Evolutionary conservation across 1,140 invertebrate species (phyloP), one percentile per base, ranked within the genome.

Genomic region (Drosophila sp.): DNA sequence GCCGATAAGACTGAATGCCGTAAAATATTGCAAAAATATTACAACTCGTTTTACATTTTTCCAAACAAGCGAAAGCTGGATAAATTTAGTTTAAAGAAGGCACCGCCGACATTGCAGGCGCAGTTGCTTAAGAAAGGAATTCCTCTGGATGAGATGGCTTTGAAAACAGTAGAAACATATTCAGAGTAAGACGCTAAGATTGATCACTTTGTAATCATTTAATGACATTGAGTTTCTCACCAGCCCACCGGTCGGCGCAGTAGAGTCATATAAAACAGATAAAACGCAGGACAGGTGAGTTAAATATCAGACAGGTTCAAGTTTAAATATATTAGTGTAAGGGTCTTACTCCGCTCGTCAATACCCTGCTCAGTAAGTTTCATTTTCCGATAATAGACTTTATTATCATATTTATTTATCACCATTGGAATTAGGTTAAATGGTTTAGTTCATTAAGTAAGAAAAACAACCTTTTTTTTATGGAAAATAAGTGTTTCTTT

Each of bases 21-120:
- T 0, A 40, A 14, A 1, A 13, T 69, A 6, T 7, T 73, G 14
- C 48, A 41, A 5, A 62, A 69, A 41, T 62, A 40, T 34, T 73
- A 73, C 18, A 62, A 69, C 14, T 8, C 25, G 13, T 73, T 61
- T 14, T 72, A 73, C 4, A 40, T 69, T 6, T 48, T 32, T 50
- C 63, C 56, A 6, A 38, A 29, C 1, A 18, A n/a, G 4, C 46
- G 53, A 0, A 7, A 16, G 1, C 11, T 59, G 13, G 6, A 54
- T 7, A 61, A 21, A 18, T 48, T 7, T 4, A 25, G 48, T 9
- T 73, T 73, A 5, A 29, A 18, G 0, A 8, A 27, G 0, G 71
- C 41, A 2, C 65, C 71, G 4, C 2, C 8, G 0, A 32, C 14
- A 11, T 8, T 73, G 4, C 27, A 11, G 9, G 1, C 16, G 9